Percentiles rank a stretch among this genome's conserved stretches.
Conservation (phyloP, 1,140 invertebrate species). For the Frieseomelitta varia region DNA sequence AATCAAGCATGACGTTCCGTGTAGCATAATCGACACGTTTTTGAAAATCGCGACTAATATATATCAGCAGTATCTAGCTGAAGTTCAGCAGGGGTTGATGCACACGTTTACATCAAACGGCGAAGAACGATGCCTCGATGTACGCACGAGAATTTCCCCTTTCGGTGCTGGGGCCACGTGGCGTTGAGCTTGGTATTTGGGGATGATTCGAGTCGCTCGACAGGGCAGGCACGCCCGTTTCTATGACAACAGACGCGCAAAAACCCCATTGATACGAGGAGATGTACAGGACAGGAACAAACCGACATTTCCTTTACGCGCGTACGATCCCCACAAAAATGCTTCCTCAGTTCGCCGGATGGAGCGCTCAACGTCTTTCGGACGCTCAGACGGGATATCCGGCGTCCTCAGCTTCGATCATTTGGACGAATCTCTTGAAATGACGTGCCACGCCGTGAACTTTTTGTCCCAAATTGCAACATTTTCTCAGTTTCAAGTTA, state of each 20-base stretch:
- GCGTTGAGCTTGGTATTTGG: slow-evolving; percentile 64
- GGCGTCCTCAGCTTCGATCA: neutral
- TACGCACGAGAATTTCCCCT: slow-evolving; percentile 19
- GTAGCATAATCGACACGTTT: neutral
- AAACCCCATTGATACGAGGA: slow-evolving; percentile 71
- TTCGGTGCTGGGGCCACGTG: slow-evolving; percentile 44
- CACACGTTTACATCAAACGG: neutral
- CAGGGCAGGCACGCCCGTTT: slow-evolving; percentile 66
- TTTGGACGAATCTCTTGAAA: neutral
- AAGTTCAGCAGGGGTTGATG: neutral
- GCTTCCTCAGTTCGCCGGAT: neutral
- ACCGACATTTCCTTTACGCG: slow-evolving; percentile 15
- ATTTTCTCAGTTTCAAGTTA: no score
- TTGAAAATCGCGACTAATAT: neutral
- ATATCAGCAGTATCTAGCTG: neutral
- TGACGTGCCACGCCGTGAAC: no score
- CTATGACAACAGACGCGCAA: slow-evolving; percentile 75
- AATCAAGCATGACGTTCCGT: neutral
- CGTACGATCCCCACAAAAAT: slow-evolving; percentile 28
- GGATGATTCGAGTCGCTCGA: slow-evolving; percentile 61
- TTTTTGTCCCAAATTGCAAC: no score
- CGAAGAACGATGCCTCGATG: neutral
- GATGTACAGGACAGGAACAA: slow-evolving; percentile 42
- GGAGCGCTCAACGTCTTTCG: no score
- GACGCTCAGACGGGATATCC: neutral